Evolutionary conservation across 2,113 vertebrate species (phyloP).

Genomic region (Ammodytes marinus): DNA sequence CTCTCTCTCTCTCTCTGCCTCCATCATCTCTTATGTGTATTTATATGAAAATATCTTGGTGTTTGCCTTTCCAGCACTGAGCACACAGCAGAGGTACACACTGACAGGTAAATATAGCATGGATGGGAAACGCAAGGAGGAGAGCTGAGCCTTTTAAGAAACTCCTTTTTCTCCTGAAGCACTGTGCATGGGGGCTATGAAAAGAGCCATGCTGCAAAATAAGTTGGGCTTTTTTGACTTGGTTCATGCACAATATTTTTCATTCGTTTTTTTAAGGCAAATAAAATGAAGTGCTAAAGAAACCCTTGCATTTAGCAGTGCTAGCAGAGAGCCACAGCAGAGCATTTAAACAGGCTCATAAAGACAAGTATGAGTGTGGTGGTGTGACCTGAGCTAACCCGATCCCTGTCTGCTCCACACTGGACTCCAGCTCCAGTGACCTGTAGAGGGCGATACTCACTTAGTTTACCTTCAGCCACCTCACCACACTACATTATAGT

Average conservation of each 20-base stretch:
- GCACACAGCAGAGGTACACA: conserved; percentile 77
- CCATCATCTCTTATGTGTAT: conserved; percentile 67
- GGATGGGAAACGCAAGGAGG: conserved; percentile 50
- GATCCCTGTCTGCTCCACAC: conserved; percentile 8
- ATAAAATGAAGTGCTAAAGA: not conserved
- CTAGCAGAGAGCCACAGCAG: not conserved
- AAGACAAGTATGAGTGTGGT: conserved; percentile 24
- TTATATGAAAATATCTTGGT: conserved; percentile 73
- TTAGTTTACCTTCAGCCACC: conserved; percentile 43
- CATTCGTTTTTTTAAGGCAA: not conserved
- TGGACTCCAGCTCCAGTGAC: conserved; percentile 1
- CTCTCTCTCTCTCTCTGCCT: conserved; percentile 12
- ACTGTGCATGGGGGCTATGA: not conserved
- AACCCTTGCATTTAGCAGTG: not conserved
- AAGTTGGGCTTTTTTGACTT: not conserved
- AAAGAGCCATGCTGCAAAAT: not conserved
- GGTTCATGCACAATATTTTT: not conserved
- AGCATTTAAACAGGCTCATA: not conserved
- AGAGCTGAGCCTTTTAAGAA: conserved; percentile 32
- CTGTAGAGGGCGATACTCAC: conserved; percentile 81
- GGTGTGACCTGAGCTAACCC: conserved; percentile 64
- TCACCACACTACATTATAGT: not conserved
- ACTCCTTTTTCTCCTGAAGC: conserved; percentile 23
- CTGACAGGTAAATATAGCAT: conserved; percentile 73
- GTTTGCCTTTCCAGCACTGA: conserved; percentile 78